These are phyloP conservation scores for Coranthus polyacanthus DNA, from an alignment of 2,797 vertebrate genomes.

Conservation along the genomic window DNA sequence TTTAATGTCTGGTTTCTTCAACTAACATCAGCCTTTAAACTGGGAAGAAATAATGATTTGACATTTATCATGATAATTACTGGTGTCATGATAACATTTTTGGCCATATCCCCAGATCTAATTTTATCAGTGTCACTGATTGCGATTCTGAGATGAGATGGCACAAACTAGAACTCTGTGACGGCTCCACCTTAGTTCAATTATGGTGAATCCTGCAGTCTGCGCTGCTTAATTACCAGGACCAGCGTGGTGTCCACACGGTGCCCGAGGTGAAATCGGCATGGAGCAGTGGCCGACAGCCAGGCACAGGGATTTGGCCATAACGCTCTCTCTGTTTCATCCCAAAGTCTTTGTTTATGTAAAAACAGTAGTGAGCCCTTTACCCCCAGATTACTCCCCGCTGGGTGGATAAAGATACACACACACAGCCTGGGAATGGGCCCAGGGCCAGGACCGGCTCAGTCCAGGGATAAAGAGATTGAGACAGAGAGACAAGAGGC, in stretches of 20 bases:
- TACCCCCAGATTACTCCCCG: constrained; percentile 80
- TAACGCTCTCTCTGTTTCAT: constrained; percentile 69
- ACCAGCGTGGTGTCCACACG: constrained; percentile 71
- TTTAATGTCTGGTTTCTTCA: too few relatives aligned
- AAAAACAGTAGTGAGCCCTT: constrained; percentile 82
- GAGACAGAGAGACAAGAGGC: constrained; percentile 74
- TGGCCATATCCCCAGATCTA: too few relatives aligned
- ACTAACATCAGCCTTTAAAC: too few relatives aligned
- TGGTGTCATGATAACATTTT: too few relatives aligned
- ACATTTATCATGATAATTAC: too few relatives aligned
- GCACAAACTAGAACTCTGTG: constrained; percentile 11
- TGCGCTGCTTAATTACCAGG: constrained; percentile 77
- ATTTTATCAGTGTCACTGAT: too few relatives aligned
- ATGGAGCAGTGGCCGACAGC: constrained; percentile 62
- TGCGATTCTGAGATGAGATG: background rate
- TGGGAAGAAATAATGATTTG: too few relatives aligned
- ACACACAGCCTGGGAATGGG: constrained; percentile 74
- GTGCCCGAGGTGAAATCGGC: constrained; percentile 67
- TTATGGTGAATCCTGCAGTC: constrained; percentile 52
- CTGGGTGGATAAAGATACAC: constrained; percentile 77
- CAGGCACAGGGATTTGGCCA: constrained; percentile 72
- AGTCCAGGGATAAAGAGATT: constrained; percentile 79
- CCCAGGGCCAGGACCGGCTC: constrained; percentile 70
- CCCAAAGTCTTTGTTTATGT: constrained; percentile 85
- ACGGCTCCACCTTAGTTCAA: constrained; percentile 52